These are phyloP conservation scores for Chrysochloris asiatica DNA, from an alignment of 2,113 vertebrate genomes.

Conservation along the genomic window DNA sequence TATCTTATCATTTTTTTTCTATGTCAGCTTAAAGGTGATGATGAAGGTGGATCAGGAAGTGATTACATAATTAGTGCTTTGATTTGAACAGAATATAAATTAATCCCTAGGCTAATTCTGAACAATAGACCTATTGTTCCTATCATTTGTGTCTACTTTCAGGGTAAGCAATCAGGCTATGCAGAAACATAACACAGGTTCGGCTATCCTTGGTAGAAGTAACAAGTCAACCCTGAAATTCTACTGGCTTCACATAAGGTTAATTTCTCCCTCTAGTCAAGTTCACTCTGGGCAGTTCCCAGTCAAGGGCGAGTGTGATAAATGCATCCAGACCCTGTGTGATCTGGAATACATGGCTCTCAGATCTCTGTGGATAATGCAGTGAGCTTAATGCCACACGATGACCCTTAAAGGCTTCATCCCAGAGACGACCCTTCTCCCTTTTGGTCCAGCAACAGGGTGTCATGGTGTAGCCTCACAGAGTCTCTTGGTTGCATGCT, in stretches of 20 bases:
- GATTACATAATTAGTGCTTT: neutral
- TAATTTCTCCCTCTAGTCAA: neutral
- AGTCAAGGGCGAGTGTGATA: neutral
- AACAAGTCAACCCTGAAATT: neutral
- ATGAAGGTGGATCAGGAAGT: neutral
- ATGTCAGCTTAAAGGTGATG: neutral
- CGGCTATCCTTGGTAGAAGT: neutral
- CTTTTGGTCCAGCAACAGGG: neutral
- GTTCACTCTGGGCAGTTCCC: neutral
- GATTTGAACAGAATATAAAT: neutral
- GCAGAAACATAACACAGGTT: neutral
- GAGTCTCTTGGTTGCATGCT: neutral
- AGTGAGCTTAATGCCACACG: neutral
- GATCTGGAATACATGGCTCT: accelerated
- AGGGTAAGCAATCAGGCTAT: neutral
- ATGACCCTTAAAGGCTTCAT: accelerated
- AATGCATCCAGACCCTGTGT: neutral
- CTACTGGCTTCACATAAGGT: neutral
- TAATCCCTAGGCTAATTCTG: neutral
- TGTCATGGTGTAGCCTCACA: neutral
- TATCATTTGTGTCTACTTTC: neutral
- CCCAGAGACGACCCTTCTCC: neutral
- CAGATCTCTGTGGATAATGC: accelerated
- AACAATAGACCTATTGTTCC: neutral
- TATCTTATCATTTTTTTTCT: neutral